Base-by-base conservation (phyloP, 1,140 invertebrate species). In the Hyles euphorbiae region DNA sequence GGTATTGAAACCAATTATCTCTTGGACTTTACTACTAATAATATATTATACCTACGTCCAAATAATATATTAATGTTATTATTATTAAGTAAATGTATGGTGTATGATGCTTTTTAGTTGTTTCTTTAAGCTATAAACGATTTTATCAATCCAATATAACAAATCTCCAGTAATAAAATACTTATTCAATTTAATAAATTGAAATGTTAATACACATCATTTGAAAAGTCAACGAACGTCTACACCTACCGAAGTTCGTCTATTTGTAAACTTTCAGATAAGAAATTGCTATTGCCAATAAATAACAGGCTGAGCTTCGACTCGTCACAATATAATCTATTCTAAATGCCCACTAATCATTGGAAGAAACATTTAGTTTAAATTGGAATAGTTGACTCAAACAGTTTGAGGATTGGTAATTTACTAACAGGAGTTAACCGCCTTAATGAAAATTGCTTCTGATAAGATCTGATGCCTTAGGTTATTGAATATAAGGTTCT, bases 331-430 rank as follows among this genome's bases (percentile, higher is more conserved):
- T 58, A 66, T 45, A 54, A 67, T 63, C 50, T 58, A 61, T 62
- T 60, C 53, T 34, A 11, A 61, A 53, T 46, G 33, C 34, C 60
- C 58, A 53, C 53, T 68, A 61, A 68, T 64, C 56, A 65, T 56
- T 46, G 48, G 45, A 57, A 60, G 54, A 65, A 67, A 63, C 62
- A 62, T 66, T 66, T 49, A 65, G 34, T 52, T 54, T 57, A 63
- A 71, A 68, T 72, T 72, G 66, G 60, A 72, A 72, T 72, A 68
- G 69, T 72, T 71, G 43, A 52, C 47, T 58, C 50, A 57, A 70
- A 60, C 57, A 53, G 56, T 63, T 55, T 22, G 34, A 58, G 65
- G 60, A 58, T 59, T 61, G 33, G 57, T 58, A 65, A 61, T 60
- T 63, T 54, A 62, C 62, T 65, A 62, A 67, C 62, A 58, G 56